phyloP scores from a whole-genome alignment of 1,140 invertebrate species.

The Brachionus rubens region DNA sequence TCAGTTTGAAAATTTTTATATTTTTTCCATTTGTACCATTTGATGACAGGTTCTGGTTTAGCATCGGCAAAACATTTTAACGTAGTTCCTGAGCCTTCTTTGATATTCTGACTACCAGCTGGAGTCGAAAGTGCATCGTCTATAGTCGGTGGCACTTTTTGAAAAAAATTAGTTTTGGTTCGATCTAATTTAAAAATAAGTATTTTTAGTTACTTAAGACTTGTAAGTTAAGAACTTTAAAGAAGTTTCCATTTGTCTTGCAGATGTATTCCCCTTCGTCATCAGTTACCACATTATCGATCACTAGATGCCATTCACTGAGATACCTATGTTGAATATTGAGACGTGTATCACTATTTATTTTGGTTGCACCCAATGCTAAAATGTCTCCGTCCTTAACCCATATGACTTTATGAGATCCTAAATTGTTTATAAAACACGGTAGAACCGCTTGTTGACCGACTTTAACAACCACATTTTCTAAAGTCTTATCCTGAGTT shows the following conservation, averaged over 20 bases:
- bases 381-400: constrained; percentile 26
- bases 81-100: neutral
- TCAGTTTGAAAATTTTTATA: neutral
- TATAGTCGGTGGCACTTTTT: constrained; percentile 23
- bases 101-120: neutral
- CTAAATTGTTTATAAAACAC: constrained; percentile 6
- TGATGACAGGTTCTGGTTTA: constrained; percentile 18
- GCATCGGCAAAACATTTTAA: constrained; percentile 16
- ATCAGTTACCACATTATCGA: constrained; percentile 18
- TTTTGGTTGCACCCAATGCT: constrained; percentile 13
- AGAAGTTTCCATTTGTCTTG: constrained; percentile 37
- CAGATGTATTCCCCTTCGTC: constrained; percentile 32
- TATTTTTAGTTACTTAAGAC: constrained; percentile 27
- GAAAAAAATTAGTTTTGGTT: too few relatives aligned
- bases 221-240: neutral
- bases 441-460: constrained; percentile 29
- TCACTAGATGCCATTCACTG: constrained; percentile 42
- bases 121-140: constrained; percentile 7
- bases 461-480: constrained; percentile 19
- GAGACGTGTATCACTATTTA: constrained; percentile 6
- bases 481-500: neutral
- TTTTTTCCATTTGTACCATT: constrained; percentile 45
- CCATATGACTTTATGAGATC: constrained; percentile 23
- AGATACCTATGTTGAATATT: constrained; percentile 26
- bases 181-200: too few relatives aligned